Percentiles rank a stretch among this genome's conserved stretches.
Evolutionary conservation across 23 tunicate species (phyloP).

Genomic region (Aplidium turbinatum): DNA sequence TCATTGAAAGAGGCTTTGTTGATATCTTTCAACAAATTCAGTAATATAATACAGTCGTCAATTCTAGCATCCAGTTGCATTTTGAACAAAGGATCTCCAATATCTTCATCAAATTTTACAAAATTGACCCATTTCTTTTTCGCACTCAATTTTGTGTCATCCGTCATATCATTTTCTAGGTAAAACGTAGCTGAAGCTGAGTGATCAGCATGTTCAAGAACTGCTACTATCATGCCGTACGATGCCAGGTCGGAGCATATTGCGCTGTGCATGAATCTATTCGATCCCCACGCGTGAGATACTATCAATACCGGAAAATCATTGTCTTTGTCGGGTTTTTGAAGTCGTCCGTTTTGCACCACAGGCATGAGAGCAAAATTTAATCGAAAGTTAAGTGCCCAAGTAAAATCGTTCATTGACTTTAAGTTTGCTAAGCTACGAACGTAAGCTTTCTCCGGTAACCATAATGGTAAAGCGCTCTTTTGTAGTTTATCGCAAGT

Average conservation of each 20-base stretch:
- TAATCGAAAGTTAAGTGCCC: slow-evolving; percentile 29
- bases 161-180: slow-evolving; percentile 6
- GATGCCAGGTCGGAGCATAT: slow-evolving; percentile 59
- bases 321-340: neutral
- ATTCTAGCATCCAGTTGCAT: slow-evolving; percentile 51
- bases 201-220: slow-evolving; percentile 58
- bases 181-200: slow-evolving; percentile 57
- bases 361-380: slow-evolving; percentile 30
- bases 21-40: slow-evolving; percentile 29
- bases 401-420: slow-evolving; percentile 1
- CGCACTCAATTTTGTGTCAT: neutral
- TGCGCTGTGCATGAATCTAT: slow-evolving; percentile 23
- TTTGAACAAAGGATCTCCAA: too few relatives aligned
- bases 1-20: too few relatives aligned
- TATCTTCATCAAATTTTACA: neutral
- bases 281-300: slow-evolving; percentile 49
- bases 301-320: slow-evolving; percentile 47
- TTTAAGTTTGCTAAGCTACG: slow-evolving; percentile 36
- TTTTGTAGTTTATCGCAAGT: slow-evolving; percentile 4
- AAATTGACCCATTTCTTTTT: slow-evolving; percentile 23
- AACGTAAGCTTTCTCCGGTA: slow-evolving; percentile 15
- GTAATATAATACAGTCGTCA: slow-evolving; percentile 22
- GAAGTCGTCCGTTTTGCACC: slow-evolving; percentile 19
- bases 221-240: slow-evolving; percentile 61
- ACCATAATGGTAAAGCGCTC: slow-evolving; percentile 28